phyloP scores from a whole-genome alignment of 2,797 vertebrate genomes.

The Etheostoma nigrum region DNA sequence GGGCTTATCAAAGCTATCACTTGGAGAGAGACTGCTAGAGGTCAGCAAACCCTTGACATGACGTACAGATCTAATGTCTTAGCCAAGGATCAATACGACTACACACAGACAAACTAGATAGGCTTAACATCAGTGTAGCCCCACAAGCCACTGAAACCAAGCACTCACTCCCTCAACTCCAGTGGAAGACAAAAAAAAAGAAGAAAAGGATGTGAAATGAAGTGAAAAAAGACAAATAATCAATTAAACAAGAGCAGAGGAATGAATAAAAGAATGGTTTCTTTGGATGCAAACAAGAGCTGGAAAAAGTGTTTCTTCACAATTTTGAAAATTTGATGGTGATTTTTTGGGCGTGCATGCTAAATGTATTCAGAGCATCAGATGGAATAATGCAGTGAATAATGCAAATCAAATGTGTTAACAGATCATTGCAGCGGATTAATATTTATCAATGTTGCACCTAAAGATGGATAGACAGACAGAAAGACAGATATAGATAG shows the following conservation, averaged over 20 bases:
- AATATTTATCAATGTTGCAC: slow-evolving; percentile 51
- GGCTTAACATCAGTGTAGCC: slow-evolving; percentile 80
- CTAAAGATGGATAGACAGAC: slow-evolving; percentile 30
- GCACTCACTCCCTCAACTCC: slow-evolving; percentile 53
- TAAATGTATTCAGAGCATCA: slow-evolving; percentile 60
- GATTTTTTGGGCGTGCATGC: slow-evolving; percentile 57
- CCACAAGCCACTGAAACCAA: slow-evolving; percentile 71
- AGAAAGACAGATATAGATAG: not conserved
- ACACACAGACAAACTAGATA: slow-evolving; percentile 83
- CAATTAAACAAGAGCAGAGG: slow-evolving; percentile 78
- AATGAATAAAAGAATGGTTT: slow-evolving; percentile 79
- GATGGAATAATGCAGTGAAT: slow-evolving; percentile 76
- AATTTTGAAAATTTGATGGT: slow-evolving; percentile 76
- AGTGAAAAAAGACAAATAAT: slow-evolving; percentile 79
- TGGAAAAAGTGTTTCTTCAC: slow-evolving; percentile 72
- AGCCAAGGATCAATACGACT: slow-evolving; percentile 82
- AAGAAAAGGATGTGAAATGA: slow-evolving; percentile 57
- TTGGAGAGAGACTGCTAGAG: slow-evolving; percentile 81
- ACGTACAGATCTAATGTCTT: slow-evolving; percentile 84
- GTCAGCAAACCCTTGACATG: slow-evolving; percentile 83
- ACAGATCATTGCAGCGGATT: slow-evolving; percentile 59
- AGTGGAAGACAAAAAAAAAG: slow-evolving; percentile 7
- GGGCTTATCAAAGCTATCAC: slow-evolving; percentile 83
- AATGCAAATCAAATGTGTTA: slow-evolving; percentile 67
- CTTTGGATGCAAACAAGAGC: slow-evolving; percentile 76